phyloP scores from a whole-genome alignment of 2,113 vertebrate species.

The Piprites chloris region DNA sequence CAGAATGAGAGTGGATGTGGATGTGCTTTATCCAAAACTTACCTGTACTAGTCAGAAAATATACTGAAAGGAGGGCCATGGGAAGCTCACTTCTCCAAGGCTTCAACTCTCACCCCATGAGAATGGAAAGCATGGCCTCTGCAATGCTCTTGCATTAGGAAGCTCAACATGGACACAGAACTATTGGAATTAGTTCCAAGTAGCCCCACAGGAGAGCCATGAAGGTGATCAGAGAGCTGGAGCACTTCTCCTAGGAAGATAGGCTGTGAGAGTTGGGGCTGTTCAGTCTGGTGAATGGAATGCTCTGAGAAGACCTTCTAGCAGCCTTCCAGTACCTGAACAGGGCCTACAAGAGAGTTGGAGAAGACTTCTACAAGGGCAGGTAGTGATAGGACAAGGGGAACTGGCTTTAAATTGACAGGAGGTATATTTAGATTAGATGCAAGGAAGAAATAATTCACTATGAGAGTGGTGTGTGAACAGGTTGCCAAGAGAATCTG shows the following conservation, averaged over 20 bases:
- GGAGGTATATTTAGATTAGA: not conserved
- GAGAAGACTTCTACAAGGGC: not conserved
- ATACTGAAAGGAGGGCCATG: not conserved
- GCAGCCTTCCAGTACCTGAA: not conserved
- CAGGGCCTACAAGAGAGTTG: not conserved
- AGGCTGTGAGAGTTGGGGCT: not conserved
- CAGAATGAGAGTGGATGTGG: not conserved
- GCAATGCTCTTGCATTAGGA: not conserved
- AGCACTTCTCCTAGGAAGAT: not conserved
- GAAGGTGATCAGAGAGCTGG: not conserved
- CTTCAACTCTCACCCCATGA: not conserved
- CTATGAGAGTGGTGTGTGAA: not conserved
- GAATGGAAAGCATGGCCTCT: not conserved
- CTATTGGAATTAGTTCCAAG: not conserved
- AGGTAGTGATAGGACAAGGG: not conserved
- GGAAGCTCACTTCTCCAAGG: not conserved
- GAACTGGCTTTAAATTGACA: not conserved
- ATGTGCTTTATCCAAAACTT: not conserved
- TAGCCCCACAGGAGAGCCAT: not conserved
- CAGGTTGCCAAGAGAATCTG: not conserved
- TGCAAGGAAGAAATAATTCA: not conserved
- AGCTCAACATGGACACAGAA: not conserved
- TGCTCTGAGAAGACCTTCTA: not conserved
- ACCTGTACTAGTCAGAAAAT: not conserved
- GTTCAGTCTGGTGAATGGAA: not conserved